Conservation (phyloP, 1,140 invertebrate genomes). For the Cylas formicarius region DNA sequence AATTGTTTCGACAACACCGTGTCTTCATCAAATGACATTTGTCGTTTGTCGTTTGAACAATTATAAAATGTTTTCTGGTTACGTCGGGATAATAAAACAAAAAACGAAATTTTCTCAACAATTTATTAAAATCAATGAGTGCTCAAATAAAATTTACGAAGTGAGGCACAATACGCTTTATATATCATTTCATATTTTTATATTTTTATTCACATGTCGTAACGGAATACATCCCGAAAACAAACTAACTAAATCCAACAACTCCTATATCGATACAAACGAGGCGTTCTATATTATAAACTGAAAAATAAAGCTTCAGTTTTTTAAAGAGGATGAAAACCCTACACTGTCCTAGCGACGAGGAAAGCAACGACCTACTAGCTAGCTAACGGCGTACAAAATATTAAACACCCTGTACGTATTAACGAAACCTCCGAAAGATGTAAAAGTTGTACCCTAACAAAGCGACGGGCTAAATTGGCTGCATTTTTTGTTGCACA, state of each 20-base stretch:
- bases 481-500: no score
- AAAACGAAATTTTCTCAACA: conserved; percentile 26
- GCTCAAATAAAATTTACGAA: conserved; percentile 40
- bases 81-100: conserved; percentile 9
- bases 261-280: conserved; percentile 7
- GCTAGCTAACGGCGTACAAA: no score
- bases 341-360: neutral
- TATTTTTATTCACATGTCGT: conserved; percentile 10
- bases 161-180: conserved; percentile 41
- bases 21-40: no score
- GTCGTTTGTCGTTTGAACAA: no score
- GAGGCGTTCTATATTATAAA: conserved; percentile 1
- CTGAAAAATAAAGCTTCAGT: conserved; percentile 10
- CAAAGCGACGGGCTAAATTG: no score
- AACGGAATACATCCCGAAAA: conserved; percentile 15
- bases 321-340: neutral
- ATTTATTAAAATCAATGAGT: conserved; percentile 41
- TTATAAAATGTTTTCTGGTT: no score
- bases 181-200: conserved; percentile 14
- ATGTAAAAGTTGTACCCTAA: no score
- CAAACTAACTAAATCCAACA: conserved; percentile 14
- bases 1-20: no score
- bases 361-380: neutral
- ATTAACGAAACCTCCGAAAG: no score
- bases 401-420: no score